Base-by-base conservation (phyloP, 2,113 vertebrate species). In the Scytalopus superciliaris region DNA sequence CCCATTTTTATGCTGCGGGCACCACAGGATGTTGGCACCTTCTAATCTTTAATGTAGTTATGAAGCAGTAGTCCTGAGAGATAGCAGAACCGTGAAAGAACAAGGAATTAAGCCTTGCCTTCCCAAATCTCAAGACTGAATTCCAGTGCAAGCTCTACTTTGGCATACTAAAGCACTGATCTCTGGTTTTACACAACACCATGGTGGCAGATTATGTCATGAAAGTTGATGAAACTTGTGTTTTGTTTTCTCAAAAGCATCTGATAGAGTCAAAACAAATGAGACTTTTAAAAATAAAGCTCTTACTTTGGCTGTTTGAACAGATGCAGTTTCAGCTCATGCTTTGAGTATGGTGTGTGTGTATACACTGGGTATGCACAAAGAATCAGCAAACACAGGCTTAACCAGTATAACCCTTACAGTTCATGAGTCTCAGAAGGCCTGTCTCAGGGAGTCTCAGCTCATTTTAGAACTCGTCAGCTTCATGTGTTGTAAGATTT, bases 401-500 rank as follows among this genome's bases (percentile, higher is more conserved):
- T 95, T 94, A 90, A 85, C 89, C 78, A 74, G 42, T 45, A 87
- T 87, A 94, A 84, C 90, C 69, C 93, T 94, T 94, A 52, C 12
- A 88, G 91, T 95, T 93, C 85, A 89, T 86, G 83, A 64, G 73
- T 97, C 97, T 92, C 94, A 24, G 76, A 94, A 96, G 96, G 37
- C 83, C 90, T 21, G 35, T 97, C 97, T 97, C 76, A 69, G 83
- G 94, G 94, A 81, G 88, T 96, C 90, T 95, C 95, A 93, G 93
- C 90, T 97, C 96, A 84, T 97, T 97, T 97, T 88, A 96, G 90
- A 97, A 96, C 93, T 98, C 96, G 95, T 94, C 96, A 97, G 90
- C 84, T 91, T 97, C 88, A 96, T 64, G 78, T 97, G 94, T 95
- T 95, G 62, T 84, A 93, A 97, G 96, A 97, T 96, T 93, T 96